Base-by-base conservation (phyloP, 92 coral and sea anemone genomes). In the Phenganax marumi region DNA sequence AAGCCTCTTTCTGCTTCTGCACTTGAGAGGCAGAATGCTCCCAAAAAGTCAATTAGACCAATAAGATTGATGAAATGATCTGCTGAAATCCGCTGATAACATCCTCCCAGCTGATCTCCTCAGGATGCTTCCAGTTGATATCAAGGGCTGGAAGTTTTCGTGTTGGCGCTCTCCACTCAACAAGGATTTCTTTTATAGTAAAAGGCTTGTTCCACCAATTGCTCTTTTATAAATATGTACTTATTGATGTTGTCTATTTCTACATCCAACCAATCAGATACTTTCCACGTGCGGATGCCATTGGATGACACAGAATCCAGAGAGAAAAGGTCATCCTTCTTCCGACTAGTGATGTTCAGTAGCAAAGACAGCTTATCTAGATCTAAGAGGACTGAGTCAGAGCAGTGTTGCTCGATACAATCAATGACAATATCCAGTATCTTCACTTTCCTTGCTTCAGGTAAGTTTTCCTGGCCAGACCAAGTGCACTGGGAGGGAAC, bases 1-100 rank as follows among this genome's bases (percentile, higher is more conserved):
- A 75, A 84, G 82, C 81, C 86, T 56, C 86, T 72, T 69, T 84
- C 76, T 49, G 82, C 87, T 84, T 84, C 82, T 84, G 87, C 87
- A 84, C 82, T 75, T 84, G 87, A 84, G 82, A 84, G 69, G 56
- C 87, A 73, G 82, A 75, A 75, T 75, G 87, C 74, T 72, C 87
- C 82, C 81, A 62, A 84, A 69, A 84, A 64, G 57, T 84, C 87
- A 84, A 63, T 72, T 79, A 84, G 79, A 1, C 75, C 77, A 84
- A 84, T 84, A 75, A 75, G 79, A 84, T 84, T 84, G 75, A 51
- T 3, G 82, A 1, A 84, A 17, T 74, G 63, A 84, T 84, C 87
- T 12, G 75, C 68, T 84, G 82, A 84, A 50, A 61, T 66, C 72
- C 74, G 43, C 75, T 73, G 86, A 83, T 73, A 0, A 73, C 56